Conservation (phyloP, 2,888 invertebrate genomes). For the Catocala sponsa region DNA sequence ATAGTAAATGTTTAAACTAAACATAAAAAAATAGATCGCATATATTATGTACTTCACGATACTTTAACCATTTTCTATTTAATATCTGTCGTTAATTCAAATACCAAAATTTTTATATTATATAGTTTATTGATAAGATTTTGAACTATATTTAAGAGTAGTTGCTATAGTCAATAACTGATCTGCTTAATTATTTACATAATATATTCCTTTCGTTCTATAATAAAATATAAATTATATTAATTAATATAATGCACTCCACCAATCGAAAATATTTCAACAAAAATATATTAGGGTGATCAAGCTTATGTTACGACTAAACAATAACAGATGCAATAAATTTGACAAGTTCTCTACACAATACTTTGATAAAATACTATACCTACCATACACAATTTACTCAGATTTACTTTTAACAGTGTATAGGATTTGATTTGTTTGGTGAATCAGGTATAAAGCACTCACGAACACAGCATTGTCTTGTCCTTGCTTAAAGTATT, state of each 20-base stretch:
- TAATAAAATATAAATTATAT: constrained; percentile 24
- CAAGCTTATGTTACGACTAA: constrained; percentile 29
- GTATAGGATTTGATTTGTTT: constrained; percentile 98
- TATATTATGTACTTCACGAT: constrained; percentile 42
- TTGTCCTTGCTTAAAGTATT: constrained; percentile 99
- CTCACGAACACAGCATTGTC: constrained; percentile 98
- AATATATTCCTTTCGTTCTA: constrained; percentile 19
- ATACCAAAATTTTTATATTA: not conserved
- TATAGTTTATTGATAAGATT: constrained; percentile 7
- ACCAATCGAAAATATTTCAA: constrained; percentile 26
- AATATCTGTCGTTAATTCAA: not conserved
- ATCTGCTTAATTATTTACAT: constrained; percentile 43
- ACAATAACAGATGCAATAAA: constrained; percentile 35
- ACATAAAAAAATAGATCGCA: constrained; percentile 27
- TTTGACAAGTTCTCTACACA: constrained; percentile 24
- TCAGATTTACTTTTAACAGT: constrained; percentile 98
- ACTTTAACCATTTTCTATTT: constrained; percentile 19
- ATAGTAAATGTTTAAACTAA: constrained; percentile 18
- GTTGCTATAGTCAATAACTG: constrained; percentile 10
- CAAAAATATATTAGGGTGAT: constrained; percentile 32
- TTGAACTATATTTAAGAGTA: constrained; percentile 4
- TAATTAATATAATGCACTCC: constrained; percentile 19
- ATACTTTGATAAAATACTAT: constrained; percentile 32
- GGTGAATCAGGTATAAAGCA: constrained; percentile 98
- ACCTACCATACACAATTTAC: constrained; percentile 79